These are phyloP conservation scores for Bubalus kerabau DNA, from an alignment of 2,113 vertebrate genomes.

Conservation along the genomic window DNA sequence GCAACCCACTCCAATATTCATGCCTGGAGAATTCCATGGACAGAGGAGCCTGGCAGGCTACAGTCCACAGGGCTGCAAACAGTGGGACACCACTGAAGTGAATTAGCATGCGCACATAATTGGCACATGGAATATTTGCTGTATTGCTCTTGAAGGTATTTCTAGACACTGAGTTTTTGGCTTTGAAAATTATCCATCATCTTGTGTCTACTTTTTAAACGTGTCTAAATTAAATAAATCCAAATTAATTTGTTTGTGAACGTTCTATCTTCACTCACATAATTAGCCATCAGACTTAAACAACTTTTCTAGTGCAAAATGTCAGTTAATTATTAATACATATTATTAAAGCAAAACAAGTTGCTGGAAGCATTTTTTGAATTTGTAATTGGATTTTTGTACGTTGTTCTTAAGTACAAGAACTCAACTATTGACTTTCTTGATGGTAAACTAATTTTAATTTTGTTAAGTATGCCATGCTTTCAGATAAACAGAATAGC, in stretches of 20 bases:
- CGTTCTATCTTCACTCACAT: constrained; percentile 50
- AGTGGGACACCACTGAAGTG: not conserved
- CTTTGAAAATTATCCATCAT: constrained; percentile 63
- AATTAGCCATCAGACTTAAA: constrained; percentile 63
- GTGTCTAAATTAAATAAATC: constrained; percentile 68
- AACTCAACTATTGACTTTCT: constrained; percentile 14
- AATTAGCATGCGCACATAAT: constrained; percentile 6
- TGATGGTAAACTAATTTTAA: not conserved
- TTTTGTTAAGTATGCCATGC: constrained; percentile 25
- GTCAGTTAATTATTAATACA: constrained; percentile 57
- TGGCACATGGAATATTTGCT: constrained; percentile 40
- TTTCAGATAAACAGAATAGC: constrained; percentile 39
- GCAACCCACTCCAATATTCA: not conserved
- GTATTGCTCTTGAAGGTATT: constrained; percentile 59
- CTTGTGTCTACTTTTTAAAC: constrained; percentile 33
- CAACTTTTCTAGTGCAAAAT: constrained; percentile 54
- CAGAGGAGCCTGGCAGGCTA: not conserved
- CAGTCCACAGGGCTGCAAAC: not conserved
- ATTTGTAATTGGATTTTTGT: constrained; percentile 49
- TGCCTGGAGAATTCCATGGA: not conserved
- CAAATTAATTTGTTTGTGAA: constrained; percentile 58
- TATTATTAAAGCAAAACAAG: constrained; percentile 52
- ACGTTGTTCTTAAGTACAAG: not conserved
- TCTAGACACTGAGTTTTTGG: constrained; percentile 55
- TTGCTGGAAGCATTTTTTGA: constrained; percentile 49